phyloP scores from a whole-genome alignment of 2,797 vertebrate genomes.

The Erpetoichthys calabaricus region DNA sequence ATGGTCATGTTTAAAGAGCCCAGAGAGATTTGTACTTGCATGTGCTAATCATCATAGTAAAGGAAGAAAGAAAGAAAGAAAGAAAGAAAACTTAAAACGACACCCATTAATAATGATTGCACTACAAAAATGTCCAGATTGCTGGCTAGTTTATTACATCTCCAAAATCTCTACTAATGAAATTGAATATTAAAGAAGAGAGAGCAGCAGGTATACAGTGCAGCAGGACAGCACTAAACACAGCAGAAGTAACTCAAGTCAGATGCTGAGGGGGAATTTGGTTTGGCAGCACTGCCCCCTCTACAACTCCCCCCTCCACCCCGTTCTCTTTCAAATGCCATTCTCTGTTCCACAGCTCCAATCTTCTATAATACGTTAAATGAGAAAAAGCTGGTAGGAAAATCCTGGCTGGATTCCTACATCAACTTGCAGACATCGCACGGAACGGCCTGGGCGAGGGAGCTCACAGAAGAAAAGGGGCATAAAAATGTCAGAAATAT shows the following conservation, averaged over 20 bases:
- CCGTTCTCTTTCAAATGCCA: slow-evolving; percentile 57
- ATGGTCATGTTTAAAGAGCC: too few species aligned
- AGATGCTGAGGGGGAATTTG: slow-evolving; percentile 23
- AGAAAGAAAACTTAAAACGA: too few species aligned
- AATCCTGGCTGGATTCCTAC: slow-evolving; percentile 82
- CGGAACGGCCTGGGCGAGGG: slow-evolving; percentile 59
- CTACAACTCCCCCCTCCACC: slow-evolving; percentile 23
- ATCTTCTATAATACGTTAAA: slow-evolving; percentile 59
- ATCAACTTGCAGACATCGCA: slow-evolving; percentile 93
- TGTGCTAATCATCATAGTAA: too few species aligned
- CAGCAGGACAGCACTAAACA: slow-evolving; percentile 13
- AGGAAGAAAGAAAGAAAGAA: too few species aligned
- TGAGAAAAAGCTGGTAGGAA: slow-evolving; percentile 90
- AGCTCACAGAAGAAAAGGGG: slow-evolving; percentile 31
- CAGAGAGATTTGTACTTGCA: too few species aligned
- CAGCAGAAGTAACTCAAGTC: slow-evolving; percentile 26
- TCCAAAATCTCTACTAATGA: too few species aligned
- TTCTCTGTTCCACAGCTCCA: slow-evolving; percentile 49
- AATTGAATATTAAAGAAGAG: too few species aligned
- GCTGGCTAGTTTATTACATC: too few species aligned
- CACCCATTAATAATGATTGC: too few species aligned
- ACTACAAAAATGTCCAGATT: too few species aligned
- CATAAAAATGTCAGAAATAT: slow-evolving; percentile 20
- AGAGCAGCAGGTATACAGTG: too few species aligned
- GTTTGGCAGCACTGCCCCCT: slow-evolving; percentile 17